phyloP scores from a whole-genome alignment of 2,797 vertebrate species.

The Eidolon dupreanum region DNA sequence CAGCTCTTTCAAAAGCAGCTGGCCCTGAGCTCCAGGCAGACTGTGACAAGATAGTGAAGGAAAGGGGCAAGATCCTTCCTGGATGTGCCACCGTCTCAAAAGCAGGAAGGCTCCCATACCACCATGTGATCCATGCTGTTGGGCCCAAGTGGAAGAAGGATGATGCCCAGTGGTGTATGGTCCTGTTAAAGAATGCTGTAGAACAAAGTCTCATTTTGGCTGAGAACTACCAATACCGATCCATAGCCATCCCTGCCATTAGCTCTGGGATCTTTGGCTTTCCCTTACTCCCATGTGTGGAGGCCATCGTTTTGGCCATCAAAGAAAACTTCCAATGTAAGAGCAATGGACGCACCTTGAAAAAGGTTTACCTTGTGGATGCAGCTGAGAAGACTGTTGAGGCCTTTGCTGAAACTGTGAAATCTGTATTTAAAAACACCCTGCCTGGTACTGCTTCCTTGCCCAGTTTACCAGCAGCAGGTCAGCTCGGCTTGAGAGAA shows the following conservation, averaged over 20 bases:
- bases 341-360: constrained; percentile 71
- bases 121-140: constrained; percentile 90
- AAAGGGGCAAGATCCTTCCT: constrained; percentile 62
- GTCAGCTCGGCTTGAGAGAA: accelerated
- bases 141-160: constrained; percentile 86
- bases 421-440: background rate
- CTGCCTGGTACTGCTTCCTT: accelerated
- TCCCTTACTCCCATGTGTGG: constrained; percentile 86
- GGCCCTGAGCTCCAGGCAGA: constrained; percentile 88
- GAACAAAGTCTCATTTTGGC: constrained; percentile 85
- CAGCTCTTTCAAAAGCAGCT: constrained; percentile 85
- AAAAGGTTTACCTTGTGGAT: constrained; percentile 89
- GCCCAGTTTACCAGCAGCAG: accelerated
- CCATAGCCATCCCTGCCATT: constrained; percentile 91
- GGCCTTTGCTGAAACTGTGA: constrained; percentile 80
- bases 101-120: constrained; percentile 87
- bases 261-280: constrained; percentile 91
- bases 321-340: constrained; percentile 82
- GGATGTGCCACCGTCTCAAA: constrained; percentile 83
- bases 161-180: background rate
- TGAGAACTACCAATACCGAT: constrained; percentile 64
- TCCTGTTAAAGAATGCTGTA: constrained; percentile 82
- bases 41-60: constrained; percentile 81
- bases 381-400: constrained; percentile 66
- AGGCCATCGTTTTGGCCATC: constrained; percentile 86